phyloP scores from a whole-genome alignment of 1,140 invertebrate species.

The Aphis gossypii region DNA sequence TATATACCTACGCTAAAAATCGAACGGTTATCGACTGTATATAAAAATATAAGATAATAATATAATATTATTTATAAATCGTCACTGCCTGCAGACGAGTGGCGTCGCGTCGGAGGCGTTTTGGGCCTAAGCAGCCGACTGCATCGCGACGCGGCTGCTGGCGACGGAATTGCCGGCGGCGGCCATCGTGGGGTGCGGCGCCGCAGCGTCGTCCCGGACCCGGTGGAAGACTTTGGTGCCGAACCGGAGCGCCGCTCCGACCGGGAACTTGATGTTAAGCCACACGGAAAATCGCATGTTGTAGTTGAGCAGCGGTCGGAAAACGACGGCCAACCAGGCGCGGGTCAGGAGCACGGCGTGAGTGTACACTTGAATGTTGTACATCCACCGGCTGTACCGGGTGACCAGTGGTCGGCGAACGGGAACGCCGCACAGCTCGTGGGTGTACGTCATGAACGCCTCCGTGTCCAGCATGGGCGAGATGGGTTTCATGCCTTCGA shows the following conservation, averaged over 20 bases:
- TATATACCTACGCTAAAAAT: not conserved
- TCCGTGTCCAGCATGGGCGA: conserved; percentile 64
- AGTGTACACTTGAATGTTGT: conserved; percentile 65
- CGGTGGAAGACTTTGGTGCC: conserved; percentile 61
- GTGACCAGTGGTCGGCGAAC: not conserved
- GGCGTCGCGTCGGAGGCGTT: too few species aligned
- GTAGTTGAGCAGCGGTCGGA: conserved; percentile 65
- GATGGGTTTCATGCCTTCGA: conserved; percentile 66
- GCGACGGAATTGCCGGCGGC: too few species aligned
- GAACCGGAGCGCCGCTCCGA: conserved; percentile 63
- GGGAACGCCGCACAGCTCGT: conserved; percentile 59
- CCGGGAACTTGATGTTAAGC: conserved; percentile 64
- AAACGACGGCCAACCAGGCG: conserved; percentile 64
- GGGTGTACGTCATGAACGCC: conserved; percentile 65
- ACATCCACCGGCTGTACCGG: conserved; percentile 64
- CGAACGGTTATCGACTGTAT: not conserved
- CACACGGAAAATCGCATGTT: conserved; percentile 65
- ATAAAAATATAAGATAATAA: not conserved
- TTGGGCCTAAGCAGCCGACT: not conserved
- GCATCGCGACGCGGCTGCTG: not conserved
- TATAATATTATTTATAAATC: not conserved
- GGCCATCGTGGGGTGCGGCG: not conserved
- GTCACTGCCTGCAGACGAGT: too few species aligned
- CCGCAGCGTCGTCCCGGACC: not conserved
- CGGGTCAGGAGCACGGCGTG: conserved; percentile 64